A percentile compares a stretch with the other conserved stretches of the same genome.
These are phyloP conservation scores for Cettia cetti DNA, from an alignment of 2,113 vertebrate genomes.

Conservation along the genomic window DNA sequence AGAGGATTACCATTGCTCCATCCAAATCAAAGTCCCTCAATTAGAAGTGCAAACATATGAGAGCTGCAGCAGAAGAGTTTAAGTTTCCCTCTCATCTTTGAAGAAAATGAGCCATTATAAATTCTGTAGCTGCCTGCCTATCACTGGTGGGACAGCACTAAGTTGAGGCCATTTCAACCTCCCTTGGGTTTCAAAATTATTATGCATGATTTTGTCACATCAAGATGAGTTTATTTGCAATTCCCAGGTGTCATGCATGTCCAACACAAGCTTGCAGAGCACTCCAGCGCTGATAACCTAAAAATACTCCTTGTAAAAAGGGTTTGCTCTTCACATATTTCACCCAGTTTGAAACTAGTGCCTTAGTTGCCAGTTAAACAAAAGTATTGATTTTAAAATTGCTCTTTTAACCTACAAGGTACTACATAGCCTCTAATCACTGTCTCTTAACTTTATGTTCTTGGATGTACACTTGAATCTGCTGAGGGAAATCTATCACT, in stretches of 20 bases:
- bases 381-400: conserved; percentile 71
- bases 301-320: neutral
- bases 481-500: conserved; percentile 42
- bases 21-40: neutral
- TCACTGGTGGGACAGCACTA: conserved; percentile 30
- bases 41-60: neutral
- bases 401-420: conserved; percentile 67
- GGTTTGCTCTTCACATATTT: conserved; percentile 34
- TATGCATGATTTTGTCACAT: conserved; percentile 56
- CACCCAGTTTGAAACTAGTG: conserved; percentile 16
- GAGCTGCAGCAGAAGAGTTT: neutral
- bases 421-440: conserved; percentile 35
- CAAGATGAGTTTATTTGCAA: conserved; percentile 64
- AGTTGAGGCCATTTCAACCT: conserved; percentile 39
- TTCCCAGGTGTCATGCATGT: neutral
- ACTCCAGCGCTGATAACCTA: neutral
- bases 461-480: conserved; percentile 11
- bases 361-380: conserved; percentile 50
- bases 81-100: conserved; percentile 10
- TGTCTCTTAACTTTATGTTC: conserved; percentile 51
- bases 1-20: neutral
- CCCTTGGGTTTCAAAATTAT: conserved; percentile 49
- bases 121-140: conserved; percentile 46
- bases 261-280: neutral
- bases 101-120: conserved; percentile 38